Conservation (phyloP, 2,797 vertebrate species). For the Crenuchus spilurus region DNA sequence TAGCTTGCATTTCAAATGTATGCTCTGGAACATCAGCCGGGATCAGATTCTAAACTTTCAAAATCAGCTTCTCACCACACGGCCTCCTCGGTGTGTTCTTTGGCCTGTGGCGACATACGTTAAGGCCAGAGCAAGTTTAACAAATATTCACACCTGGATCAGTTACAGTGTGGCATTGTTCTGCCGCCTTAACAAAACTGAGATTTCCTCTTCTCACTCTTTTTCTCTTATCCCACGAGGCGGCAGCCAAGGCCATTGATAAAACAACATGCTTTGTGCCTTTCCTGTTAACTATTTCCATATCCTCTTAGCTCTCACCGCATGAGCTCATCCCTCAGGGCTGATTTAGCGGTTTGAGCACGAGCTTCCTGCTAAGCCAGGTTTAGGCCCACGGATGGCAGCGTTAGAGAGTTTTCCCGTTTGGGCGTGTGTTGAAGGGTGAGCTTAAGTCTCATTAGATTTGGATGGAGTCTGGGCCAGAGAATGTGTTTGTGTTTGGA, state of each 20-base stretch:
- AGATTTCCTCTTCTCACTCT: conserved; percentile 17
- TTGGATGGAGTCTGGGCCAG: conserved; percentile 35
- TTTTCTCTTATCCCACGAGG: conserved; percentile 29
- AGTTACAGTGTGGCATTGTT: conserved; percentile 56
- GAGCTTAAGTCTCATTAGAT: conserved; percentile 46
- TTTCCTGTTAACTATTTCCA: conserved; percentile 61
- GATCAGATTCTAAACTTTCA: conserved; percentile 17
- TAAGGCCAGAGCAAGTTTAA: conserved; percentile 39
- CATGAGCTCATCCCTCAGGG: conserved; percentile 25
- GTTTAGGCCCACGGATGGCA: conserved; percentile 38
- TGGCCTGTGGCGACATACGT: conserved; percentile 35
- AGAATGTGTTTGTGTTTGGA: conserved; percentile 47
- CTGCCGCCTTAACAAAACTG: conserved; percentile 22
- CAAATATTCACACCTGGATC: conserved; percentile 58
- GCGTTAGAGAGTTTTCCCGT: conserved; percentile 34
- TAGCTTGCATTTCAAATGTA: conserved; percentile 6
- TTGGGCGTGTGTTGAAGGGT: conserved; percentile 35
- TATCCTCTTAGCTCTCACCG: conserved; percentile 48
- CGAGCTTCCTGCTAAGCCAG: conserved; percentile 16
- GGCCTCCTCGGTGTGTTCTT: conserved; percentile 3
- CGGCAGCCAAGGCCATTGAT: conserved; percentile 42
- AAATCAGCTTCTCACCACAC: conserved; percentile 7
- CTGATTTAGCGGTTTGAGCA: conserved; percentile 19
- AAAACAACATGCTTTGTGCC: conserved; percentile 61
- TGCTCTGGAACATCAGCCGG: conserved; percentile 15